Evolutionary conservation across 2,113 vertebrate genomes (phyloP), one percentile per base, ranked within the genome.

Genomic region (Phodopus roborovskii): DNA sequence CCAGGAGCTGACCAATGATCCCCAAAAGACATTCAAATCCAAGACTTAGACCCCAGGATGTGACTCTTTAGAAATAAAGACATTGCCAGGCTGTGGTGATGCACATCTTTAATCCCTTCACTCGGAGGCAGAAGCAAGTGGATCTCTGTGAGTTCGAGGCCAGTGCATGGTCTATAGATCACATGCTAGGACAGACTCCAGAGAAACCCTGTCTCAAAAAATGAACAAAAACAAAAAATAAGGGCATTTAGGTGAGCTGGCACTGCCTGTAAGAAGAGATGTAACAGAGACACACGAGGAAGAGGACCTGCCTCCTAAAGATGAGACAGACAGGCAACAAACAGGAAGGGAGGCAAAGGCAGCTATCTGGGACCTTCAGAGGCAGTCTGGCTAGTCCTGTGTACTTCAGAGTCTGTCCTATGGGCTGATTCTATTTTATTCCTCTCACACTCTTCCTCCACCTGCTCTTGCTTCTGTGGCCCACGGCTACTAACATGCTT

Each of bases 281-380:
- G 28, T 12, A 11, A 16, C 19, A 7, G 74, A 66, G 20, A 5
- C 1, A 24, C 16, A 1, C 1, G 24, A 26, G 19, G 45, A 56
- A 68, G 60, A 45, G 60, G 45, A 45, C 45, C 45, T 45, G 42
- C 45, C 16, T 17, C 8, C 33, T 1, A 33, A 13, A 15, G 78
- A 30, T 2, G 0, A 50, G 56, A 33, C 20, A 75, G 17, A 1
- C 1, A 0, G 26, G 33, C 36, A 26, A 12, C 20, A 48, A 66
- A 53, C 0, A 6, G 7, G 58, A 53, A 2, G 30, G 30, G 11
- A 7, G 26, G 42, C 60, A 85, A 28, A 28, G 56, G 39, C 11
- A 4, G 36, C 12, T 22, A 19, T 33, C 42, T 13, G 1, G 66
- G 3, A 5, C 60, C 16, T 50, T 5, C n/a, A 5, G 11, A 5